Conservation (phyloP, 2,113 vertebrate genomes). For the Tringa solitaria region DNA sequence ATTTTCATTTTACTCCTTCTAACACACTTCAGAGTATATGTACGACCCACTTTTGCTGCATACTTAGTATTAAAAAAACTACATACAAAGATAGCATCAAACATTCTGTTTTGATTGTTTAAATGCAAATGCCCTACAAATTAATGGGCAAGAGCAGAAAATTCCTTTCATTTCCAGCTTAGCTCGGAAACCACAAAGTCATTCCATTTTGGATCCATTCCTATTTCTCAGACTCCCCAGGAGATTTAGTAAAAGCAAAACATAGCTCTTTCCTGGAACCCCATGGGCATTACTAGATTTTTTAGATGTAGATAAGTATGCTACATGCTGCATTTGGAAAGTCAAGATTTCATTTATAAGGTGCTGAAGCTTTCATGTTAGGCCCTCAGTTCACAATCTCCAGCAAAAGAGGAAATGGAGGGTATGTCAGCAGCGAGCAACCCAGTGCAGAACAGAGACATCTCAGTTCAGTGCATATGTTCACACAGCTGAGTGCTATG, state of each 20-base stretch:
- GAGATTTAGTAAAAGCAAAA: conserved; percentile 41
- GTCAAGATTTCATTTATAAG: conserved; percentile 48
- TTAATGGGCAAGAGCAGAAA: background rate
- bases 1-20: background rate
- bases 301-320: conserved; percentile 43
- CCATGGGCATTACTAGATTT: conserved; percentile 15
- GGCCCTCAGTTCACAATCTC: background rate
- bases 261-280: conserved; percentile 24
- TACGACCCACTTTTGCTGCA: background rate
- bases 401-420: conserved; percentile 31
- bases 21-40: background rate
- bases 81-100: background rate
- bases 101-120: background rate
- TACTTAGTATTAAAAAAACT: background rate
- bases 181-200: conserved; percentile 22
- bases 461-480: conserved; percentile 23
- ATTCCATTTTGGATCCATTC: conserved; percentile 20
- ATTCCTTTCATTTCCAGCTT: conserved; percentile 9
- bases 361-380: conserved; percentile 41
- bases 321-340: background rate
- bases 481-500: conserved; percentile 33
- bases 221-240: conserved; percentile 14
- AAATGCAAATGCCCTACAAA: background rate
- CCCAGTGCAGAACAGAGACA: conserved; percentile 19
- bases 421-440: conserved; percentile 34